A percentile compares a stretch with the other conserved stretches of the same genome.
These are phyloP conservation scores for Paracanthobrama guichenoti DNA, from an alignment of 2,113 vertebrate species.

Conservation along the genomic window DNA sequence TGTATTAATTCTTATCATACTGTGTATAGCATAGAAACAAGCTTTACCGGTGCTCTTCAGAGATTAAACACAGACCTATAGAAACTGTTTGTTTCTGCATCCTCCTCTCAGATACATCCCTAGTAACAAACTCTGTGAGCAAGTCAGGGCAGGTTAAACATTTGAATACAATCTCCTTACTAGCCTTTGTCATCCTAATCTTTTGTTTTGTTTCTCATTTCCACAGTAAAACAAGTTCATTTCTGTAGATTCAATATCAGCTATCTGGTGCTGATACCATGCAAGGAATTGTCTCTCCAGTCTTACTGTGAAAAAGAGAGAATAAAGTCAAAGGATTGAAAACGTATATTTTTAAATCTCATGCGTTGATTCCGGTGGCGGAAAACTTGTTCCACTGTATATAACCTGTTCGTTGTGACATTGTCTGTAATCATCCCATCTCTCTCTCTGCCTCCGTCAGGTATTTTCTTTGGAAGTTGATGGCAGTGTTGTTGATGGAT, in stretches of 20 bases:
- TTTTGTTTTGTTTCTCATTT: constrained; percentile 15
- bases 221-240: neutral
- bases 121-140: neutral
- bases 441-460: constrained; percentile 62
- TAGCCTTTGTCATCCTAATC: neutral
- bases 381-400: neutral
- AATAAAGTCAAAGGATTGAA: neutral
- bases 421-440: neutral
- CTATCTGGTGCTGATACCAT: neutral
- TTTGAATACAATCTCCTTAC: neutral
- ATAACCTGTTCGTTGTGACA: neutral
- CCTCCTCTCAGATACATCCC: constrained; percentile 1
- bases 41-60: neutral
- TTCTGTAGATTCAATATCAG: neutral
- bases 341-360: neutral
- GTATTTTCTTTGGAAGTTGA: constrained; percentile 84
- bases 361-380: neutral
- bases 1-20: constrained; percentile 4
- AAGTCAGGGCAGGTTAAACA: constrained; percentile 10
- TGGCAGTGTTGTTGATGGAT: constrained; percentile 68
- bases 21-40: neutral
- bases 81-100: constrained; percentile 44
- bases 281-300: neutral
- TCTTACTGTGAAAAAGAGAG: neutral
- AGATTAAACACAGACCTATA: constrained; percentile 3